phyloP scores from a whole-genome alignment of 1,140 invertebrate genomes.

The Drosophila sucinea region DNA sequence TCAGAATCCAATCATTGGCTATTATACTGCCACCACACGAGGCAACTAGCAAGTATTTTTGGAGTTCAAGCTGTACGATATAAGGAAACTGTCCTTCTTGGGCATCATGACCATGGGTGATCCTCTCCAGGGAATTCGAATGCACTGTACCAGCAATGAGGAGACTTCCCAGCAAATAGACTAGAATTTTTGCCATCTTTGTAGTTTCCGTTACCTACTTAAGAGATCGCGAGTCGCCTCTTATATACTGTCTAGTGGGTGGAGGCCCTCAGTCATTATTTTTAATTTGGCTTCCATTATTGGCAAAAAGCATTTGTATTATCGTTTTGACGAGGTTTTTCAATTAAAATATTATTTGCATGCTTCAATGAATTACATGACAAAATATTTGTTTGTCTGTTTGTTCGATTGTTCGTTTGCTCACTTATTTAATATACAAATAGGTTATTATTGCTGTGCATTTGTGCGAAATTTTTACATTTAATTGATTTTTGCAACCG shows the following conservation, averaged over 20 bases:
- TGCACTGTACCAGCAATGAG: background rate
- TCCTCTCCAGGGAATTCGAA: background rate
- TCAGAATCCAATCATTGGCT: constrained; percentile 10
- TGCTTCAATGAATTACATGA: constrained; percentile 7
- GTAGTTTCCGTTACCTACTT: too few relatives aligned
- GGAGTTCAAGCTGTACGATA: background rate
- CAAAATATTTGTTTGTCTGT: constrained; percentile 40
- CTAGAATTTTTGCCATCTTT: background rate
- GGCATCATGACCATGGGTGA: background rate
- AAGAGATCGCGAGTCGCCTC: too few relatives aligned
- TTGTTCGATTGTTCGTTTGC: constrained; percentile 5
- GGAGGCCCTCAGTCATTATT: background rate
- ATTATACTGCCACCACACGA: constrained; percentile 9
- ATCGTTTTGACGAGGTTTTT: constrained; percentile 6
- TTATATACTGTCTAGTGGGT: background rate
- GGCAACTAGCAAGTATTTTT: accelerated
- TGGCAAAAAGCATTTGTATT: background rate
- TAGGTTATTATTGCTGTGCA: constrained; percentile 1
- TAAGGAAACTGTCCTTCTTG: constrained; percentile 7
- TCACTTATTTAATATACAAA: constrained; percentile 1
- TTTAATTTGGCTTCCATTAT: background rate
- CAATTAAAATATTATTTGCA: constrained; percentile 13
- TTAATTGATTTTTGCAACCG: constrained; percentile 75
- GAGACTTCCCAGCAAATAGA: background rate
- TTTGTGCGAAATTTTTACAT: constrained; percentile 50